phyloP scores from a whole-genome alignment of 2,797 vertebrate genomes.

The Nannoperca obscura region DNA sequence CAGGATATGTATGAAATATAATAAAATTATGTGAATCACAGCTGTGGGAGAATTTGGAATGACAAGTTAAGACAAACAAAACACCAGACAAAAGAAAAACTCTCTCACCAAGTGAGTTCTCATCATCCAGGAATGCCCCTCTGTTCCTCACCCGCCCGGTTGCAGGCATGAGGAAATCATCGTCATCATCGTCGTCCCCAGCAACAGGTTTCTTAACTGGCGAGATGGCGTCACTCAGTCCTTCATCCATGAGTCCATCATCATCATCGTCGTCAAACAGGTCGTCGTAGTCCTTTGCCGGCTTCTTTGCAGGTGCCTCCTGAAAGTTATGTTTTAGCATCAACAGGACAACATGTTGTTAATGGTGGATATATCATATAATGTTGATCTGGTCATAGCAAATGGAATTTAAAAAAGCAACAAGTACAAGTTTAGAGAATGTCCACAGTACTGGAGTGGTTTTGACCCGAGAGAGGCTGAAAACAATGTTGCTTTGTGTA shows the following conservation, averaged over 20 bases:
- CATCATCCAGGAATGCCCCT: constrained; percentile 88
- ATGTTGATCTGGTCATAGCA: not conserved
- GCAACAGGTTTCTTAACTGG: constrained; percentile 77
- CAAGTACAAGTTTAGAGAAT: not conserved
- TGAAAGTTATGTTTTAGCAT: not conserved
- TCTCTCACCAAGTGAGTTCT: constrained; percentile 91
- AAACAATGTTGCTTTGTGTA: not conserved
- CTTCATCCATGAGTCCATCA: constrained; percentile 86
- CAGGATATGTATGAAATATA: too few species aligned
- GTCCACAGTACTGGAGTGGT: too few species aligned
- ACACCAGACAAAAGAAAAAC: not conserved
- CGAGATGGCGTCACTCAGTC: constrained; percentile 80
- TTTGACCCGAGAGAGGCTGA: not conserved
- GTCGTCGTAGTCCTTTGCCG: constrained; percentile 85
- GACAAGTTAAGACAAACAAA: too few species aligned
- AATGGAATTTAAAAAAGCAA: not conserved
- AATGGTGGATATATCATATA: too few species aligned
- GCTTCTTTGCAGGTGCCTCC: constrained; percentile 52
- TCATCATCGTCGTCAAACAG: constrained; percentile 93
- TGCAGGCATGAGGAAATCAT: constrained; percentile 82
- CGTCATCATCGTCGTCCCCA: constrained; percentile 80
- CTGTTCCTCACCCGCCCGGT: constrained; percentile 84
- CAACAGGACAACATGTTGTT: not conserved
- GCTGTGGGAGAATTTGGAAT: too few species aligned
- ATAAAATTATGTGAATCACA: too few species aligned